Evolutionary conservation across 2,113 vertebrate species (phyloP).

Genomic region (Dasypus novemcinctus): DNA sequence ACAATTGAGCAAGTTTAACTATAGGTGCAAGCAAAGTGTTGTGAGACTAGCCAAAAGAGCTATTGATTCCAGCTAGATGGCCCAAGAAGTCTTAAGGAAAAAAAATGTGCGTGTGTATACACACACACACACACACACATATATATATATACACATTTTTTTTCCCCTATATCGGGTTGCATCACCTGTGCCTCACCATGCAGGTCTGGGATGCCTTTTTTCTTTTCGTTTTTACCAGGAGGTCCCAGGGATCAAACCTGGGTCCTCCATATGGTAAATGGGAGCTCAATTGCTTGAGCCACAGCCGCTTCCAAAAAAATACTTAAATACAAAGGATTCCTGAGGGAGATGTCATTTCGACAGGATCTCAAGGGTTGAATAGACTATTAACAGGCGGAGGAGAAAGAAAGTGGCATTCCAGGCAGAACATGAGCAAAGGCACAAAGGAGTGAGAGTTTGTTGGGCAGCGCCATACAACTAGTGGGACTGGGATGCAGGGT

Average conservation of each 20-base stretch:
- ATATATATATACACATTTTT: too few species aligned
- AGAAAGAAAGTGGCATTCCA: background rate
- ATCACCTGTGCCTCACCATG: too few species aligned
- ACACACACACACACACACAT: too few species aligned
- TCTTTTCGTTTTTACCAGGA: too few species aligned
- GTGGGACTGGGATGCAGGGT: background rate
- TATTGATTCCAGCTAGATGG: background rate
- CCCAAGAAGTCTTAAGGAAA: background rate
- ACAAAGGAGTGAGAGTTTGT: too few species aligned
- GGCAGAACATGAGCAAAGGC: background rate
- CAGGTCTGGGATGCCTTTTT: too few species aligned
- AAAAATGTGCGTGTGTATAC: too few species aligned
- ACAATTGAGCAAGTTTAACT: background rate
- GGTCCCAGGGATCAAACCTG: too few species aligned
- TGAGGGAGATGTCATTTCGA: background rate
- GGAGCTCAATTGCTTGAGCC: too few species aligned
- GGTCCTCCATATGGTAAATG: too few species aligned
- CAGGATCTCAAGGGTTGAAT: background rate
- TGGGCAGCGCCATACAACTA: background rate
- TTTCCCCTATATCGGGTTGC: too few species aligned
- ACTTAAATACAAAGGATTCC: background rate
- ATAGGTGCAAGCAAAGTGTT: background rate
- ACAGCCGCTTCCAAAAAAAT: too few species aligned
- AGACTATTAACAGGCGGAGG: background rate
- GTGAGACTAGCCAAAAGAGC: background rate